phyloP scores from a whole-genome alignment of 2,888 invertebrate genomes.

The Agrilus biguttatus region DNA sequence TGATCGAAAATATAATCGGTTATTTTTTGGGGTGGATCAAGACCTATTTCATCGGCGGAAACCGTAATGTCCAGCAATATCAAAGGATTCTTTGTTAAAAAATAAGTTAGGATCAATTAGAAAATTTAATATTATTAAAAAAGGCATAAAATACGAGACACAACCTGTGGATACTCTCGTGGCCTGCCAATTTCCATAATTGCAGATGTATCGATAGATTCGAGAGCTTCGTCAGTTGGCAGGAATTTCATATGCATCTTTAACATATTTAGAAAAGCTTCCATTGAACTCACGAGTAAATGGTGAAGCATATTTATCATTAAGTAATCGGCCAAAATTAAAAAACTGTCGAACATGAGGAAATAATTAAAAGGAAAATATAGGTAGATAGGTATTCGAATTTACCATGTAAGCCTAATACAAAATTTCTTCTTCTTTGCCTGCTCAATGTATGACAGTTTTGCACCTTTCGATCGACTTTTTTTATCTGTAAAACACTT shows the following conservation, averaged over 20 bases:
- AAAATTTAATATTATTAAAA: no score
- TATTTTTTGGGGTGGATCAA: slow-evolving; percentile 48
- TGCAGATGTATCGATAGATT: slow-evolving; percentile 30
- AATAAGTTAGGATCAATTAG: no score
- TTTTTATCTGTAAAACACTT: slow-evolving; percentile 13
- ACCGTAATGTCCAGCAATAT: slow-evolving; percentile 44
- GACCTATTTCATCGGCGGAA: slow-evolving; percentile 22
- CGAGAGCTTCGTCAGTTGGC: slow-evolving; percentile 29
- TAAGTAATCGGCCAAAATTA: slow-evolving; percentile 58
- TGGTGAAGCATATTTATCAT: slow-evolving; percentile 52
- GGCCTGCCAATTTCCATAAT: slow-evolving; percentile 36
- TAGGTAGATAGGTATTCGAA: neutral
- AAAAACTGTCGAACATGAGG: slow-evolving; percentile 39
- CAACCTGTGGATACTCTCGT: slow-evolving; percentile 27
- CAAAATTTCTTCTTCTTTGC: slow-evolving; percentile 73
- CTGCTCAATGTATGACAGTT: slow-evolving; percentile 78
- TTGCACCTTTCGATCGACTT: slow-evolving; percentile 32
- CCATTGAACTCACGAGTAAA: slow-evolving; percentile 47
- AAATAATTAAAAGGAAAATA: neutral
- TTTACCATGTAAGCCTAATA: slow-evolving; percentile 59
- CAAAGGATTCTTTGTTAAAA: slow-evolving; percentile 27
- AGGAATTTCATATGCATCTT: slow-evolving; percentile 39
- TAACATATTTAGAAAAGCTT: slow-evolving; percentile 40
- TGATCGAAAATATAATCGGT: slow-evolving; percentile 43
- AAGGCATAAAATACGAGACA: slow-evolving; percentile 2